These are phyloP conservation scores for Bradypodion ventrale DNA, from an alignment of 2,797 vertebrate genomes.

Conservation along the genomic window DNA sequence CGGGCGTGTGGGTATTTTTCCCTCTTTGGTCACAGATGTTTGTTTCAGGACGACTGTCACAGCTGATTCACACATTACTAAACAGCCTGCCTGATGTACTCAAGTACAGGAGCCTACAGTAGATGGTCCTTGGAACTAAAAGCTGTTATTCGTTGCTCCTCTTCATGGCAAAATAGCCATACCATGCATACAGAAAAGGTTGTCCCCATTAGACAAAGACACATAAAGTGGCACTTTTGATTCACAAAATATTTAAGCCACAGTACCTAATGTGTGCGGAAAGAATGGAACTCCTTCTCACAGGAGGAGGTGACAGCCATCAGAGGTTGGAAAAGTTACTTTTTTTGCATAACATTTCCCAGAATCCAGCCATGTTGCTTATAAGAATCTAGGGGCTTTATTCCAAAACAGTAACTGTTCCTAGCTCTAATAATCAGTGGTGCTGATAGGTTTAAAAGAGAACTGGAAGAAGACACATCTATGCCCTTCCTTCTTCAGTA, in stretches of 20 bases:
- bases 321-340: too few species aligned
- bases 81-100: not conserved
- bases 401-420: too few species aligned
- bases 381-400: too few species aligned
- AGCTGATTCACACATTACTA: constrained; percentile 5
- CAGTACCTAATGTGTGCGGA: not conserved
- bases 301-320: too few species aligned
- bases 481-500: too few species aligned
- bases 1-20: not conserved
- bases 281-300: too few species aligned
- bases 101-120: not conserved
- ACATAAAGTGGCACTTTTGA: not conserved
- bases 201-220: not conserved
- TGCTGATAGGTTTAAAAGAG: too few species aligned
- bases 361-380: too few species aligned
- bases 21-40: not conserved
- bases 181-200: not conserved
- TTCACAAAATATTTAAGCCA: not conserved
- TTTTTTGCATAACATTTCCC: too few species aligned
- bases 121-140: not conserved
- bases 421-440: too few species aligned
- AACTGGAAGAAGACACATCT: too few species aligned
- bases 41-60: constrained; percentile 18
- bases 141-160: not conserved
- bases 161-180: not conserved